Percentiles rank a stretch among this genome's conserved stretches.
These are phyloP conservation scores for Hippasteria phrygiana DNA, from an alignment of 53 echinoderm and acorn worm species.

Conservation along the genomic window DNA sequence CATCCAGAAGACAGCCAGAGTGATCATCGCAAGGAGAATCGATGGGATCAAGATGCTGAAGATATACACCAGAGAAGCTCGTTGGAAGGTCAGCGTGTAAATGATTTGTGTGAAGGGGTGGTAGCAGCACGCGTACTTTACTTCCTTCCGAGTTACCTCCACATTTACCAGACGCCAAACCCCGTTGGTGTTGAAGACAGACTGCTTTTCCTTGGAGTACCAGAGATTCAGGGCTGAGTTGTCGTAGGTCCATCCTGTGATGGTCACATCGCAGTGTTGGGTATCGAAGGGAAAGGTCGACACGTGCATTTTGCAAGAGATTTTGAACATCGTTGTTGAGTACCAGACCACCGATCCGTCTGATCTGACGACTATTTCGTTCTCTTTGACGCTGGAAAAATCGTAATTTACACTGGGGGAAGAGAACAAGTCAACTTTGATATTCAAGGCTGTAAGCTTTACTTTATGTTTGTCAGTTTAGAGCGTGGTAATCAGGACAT, in stretches of 20 bases:
- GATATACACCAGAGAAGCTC: slow-evolving; percentile 70
- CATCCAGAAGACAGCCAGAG: slow-evolving; percentile 77
- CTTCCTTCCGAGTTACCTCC: background rate
- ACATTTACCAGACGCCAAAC: slow-evolving; percentile 66
- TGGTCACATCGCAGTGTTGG: slow-evolving; percentile 67
- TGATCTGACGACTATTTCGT: slow-evolving; percentile 35
- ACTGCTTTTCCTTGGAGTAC: slow-evolving; percentile 8
- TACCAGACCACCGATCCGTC: slow-evolving; percentile 70
- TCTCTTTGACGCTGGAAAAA: slow-evolving; percentile 55
- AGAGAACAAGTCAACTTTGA: too few relatives aligned
- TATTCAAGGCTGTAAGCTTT: background rate
- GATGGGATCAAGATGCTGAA: slow-evolving; percentile 80
- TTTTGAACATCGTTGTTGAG: slow-evolving; percentile 63
- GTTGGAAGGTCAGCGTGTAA: slow-evolving; percentile 45
- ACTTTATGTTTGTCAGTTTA: too few relatives aligned
- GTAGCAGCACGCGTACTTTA: slow-evolving; percentile 71
- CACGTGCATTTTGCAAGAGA: slow-evolving; percentile 71
- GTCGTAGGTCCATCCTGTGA: slow-evolving; percentile 65
- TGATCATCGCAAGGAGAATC: slow-evolving; percentile 67
- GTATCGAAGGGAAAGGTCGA: slow-evolving; percentile 76
- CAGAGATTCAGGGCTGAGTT: slow-evolving; percentile 32
- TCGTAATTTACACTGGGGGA: slow-evolving; percentile 70
- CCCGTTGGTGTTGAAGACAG: slow-evolving; percentile 67
- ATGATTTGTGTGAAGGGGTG: slow-evolving; percentile 46
- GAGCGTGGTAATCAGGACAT: too few relatives aligned